Evolutionary conservation across 2,113 vertebrate species (phyloP), one percentile per base, ranked within the genome.

Genomic region (Hiodon tergisus): DNA sequence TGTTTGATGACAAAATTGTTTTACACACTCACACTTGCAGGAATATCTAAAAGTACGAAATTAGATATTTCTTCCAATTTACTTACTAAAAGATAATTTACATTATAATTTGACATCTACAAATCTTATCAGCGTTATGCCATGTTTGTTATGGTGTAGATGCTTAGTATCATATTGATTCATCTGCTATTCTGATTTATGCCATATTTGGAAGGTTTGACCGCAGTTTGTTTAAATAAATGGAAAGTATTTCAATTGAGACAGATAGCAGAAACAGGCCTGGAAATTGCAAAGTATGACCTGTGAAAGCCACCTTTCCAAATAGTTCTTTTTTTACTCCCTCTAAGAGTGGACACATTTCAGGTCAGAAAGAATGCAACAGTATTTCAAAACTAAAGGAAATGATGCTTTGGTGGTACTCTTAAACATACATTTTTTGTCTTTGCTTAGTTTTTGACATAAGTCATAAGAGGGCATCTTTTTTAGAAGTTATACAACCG

Each of bases 211-310:
- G 87, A 88, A 78, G 89, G 90, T 89, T 88, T 87, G 87, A 90
- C 87, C 85, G 88, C 86, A 86, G 88, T 91, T 71, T 92, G 90
- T 92, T 90, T 91, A 91, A 93, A 91, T 90, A 91, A 92, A 91
- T 89, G 89, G 85, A 82, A 84, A 86, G 87, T 87, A 88, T 89
- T 89, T 91, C 88, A 89, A 87, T 86, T 82, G 87, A 91, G 91
- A 93, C 86, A 87, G 88, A 93, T 90, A 86, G 86, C 88, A 88
- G 85, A 89, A 86, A 88, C 81, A 79, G 88, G 88, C 83, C 88
- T 91, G 89, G 85, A 87, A 90, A 91, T 86, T 83, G 88, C 85
- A 83, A 82, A 86, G 86, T 88, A 90, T 92, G 89, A 91, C 90
- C 90, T 88, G 90, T 91, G 89, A 88, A 92, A 92, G 90, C 92